A percentile compares a stretch with the other conserved stretches of the same genome.
Evolutionary conservation across 1,140 invertebrate species (phyloP).

Genomic region (Procambarus clarkii): DNA sequence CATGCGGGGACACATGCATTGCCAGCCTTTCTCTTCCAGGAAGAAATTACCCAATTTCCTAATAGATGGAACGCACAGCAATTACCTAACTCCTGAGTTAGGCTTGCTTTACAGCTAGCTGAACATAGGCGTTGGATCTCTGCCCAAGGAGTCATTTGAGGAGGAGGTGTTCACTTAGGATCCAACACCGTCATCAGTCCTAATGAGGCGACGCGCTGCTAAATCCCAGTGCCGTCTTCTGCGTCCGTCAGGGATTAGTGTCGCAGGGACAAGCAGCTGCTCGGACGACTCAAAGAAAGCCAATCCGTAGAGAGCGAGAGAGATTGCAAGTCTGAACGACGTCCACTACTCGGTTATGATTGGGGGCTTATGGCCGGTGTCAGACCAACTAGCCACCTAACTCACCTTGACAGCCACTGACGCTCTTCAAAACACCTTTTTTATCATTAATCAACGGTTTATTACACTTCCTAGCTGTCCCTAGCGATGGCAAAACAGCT

Average conservation of each 20-base stretch:
- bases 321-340: not conserved
- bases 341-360: not conserved
- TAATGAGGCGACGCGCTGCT: slow-evolving; percentile 42
- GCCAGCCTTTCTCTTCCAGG: no score
- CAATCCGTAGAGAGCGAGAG: slow-evolving; percentile 10
- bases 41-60: no score
- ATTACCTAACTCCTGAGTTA: no score
- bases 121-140: no score
- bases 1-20: no score
- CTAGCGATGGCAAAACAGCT: not conserved
- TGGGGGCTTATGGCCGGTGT: not conserved
- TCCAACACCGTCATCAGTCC: slow-evolving; percentile 41
- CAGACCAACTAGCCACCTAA: not conserved
- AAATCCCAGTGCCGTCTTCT: slow-evolving; percentile 20
- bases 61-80: no score
- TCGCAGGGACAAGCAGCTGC: slow-evolving; percentile 36
- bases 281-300: slow-evolving; percentile 23
- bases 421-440: not conserved
- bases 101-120: no score
- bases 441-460: not conserved
- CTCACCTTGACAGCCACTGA: not conserved
- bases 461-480: not conserved
- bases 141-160: not conserved
- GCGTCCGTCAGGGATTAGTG: slow-evolving; percentile 41
- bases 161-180: not conserved